These are phyloP conservation scores for Ennomos quercinarius DNA, from an alignment of 2,888 invertebrate species.

Conservation along the genomic window DNA sequence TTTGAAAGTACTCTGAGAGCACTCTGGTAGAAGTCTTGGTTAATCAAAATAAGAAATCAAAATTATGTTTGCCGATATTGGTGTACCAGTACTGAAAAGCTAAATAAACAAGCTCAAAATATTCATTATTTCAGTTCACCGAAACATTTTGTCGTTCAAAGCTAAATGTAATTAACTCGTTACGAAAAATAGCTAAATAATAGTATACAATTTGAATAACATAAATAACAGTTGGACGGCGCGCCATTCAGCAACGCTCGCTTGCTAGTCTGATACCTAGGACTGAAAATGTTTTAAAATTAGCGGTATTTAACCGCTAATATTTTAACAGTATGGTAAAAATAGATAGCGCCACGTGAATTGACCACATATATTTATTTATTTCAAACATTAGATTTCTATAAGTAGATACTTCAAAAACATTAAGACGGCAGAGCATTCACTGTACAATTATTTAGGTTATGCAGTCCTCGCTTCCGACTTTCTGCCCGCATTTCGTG, in stretches of 20 bases:
- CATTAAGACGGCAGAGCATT: no score
- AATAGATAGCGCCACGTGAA: no score
- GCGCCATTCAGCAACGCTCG: conserved; percentile 40
- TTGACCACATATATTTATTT: no score
- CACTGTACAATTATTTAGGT: conserved; percentile 5
- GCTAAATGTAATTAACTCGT: conserved; percentile 35
- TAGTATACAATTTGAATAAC: conserved; percentile 34
- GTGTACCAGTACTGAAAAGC: no score
- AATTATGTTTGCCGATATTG: no score
- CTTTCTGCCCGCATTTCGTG: conserved; percentile 54
- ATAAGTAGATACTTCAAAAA: background rate
- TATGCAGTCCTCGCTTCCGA: conserved; percentile 16
- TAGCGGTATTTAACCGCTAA: no score
- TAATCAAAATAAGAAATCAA: no score
- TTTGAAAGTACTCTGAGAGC: no score
- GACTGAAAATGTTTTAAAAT: conserved; percentile 1
- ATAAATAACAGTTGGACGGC: conserved; percentile 28
- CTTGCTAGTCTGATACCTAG: background rate
- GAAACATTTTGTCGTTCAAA: conserved; percentile 35
- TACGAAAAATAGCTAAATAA: conserved; percentile 34
- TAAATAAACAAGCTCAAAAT: no score
- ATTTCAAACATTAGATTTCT: no score
- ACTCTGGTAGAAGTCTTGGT: no score
- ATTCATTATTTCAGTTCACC: conserved; percentile 10
- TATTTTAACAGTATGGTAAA: no score